These are phyloP conservation scores for Okapia johnstoni DNA, from an alignment of 2,113 vertebrate genomes.

Conservation along the genomic window DNA sequence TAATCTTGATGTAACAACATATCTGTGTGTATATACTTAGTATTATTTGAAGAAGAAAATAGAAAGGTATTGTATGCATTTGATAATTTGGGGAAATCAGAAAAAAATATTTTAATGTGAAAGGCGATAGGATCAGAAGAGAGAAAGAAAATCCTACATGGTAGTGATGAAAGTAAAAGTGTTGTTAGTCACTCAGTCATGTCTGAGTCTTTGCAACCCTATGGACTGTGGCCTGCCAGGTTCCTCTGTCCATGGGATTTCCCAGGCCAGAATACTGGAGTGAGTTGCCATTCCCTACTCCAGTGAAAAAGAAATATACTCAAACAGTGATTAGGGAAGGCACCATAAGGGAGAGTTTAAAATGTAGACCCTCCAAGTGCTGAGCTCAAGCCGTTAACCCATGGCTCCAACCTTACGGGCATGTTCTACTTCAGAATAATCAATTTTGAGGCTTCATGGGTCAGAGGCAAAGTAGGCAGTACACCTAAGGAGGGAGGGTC, in stretches of 20 bases:
- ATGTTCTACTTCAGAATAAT: background rate
- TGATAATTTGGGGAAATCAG: background rate
- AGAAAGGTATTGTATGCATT: background rate
- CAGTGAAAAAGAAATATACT: background rate
- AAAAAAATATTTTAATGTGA: background rate
- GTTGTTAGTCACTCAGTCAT: too few relatives aligned
- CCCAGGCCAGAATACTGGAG: background rate
- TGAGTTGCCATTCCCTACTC: background rate
- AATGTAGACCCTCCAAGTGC: background rate
- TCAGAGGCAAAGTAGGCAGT: background rate
- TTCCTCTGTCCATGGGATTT: background rate
- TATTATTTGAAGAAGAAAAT: background rate
- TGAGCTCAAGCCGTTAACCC: background rate
- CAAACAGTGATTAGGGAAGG: background rate
- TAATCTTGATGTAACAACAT: background rate
- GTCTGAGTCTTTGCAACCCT: background rate
- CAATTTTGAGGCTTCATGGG: background rate
- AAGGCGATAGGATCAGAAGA: background rate
- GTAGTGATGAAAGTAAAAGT: background rate
- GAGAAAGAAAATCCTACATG: background rate
- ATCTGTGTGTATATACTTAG: background rate
- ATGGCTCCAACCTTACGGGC: background rate
- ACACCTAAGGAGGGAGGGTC: background rate
- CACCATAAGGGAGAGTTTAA: background rate
- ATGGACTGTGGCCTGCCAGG: background rate